Evolutionary conservation across 2,888 invertebrate genomes (phyloP), one percentile per base, ranked within the genome.

Genomic region (Melolontha melolontha): DNA sequence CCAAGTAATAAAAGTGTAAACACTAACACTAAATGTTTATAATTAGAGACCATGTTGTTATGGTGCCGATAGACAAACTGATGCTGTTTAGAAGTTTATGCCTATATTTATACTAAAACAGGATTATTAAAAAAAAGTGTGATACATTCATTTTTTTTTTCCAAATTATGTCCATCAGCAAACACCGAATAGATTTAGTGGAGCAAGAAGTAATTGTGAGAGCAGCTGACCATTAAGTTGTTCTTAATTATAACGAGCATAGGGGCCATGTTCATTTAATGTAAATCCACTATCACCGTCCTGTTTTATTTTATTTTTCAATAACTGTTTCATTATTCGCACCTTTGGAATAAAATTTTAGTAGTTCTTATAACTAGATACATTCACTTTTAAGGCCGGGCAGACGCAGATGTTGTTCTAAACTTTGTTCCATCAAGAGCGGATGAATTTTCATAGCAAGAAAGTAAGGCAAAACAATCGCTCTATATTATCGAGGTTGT

Each of bases 121-220:
- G 63, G 64, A 67, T 70, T 65, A 67, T 68, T 51, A 69, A 64
- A 67, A 66, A 72, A 68, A 70, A 70, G 50, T 54, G 67, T 57
- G 63, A 69, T 69, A 52, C 64, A 55, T 67, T 62, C 64, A 51
- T 70, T 70, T 75, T 73, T 75, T 73, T 22, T 75, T 73, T 70
- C 72, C 72, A 73, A 76, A 76, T 73, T 72, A 68, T 73, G 73
- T 71, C 72, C 74, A 72, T 62, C 67, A 72, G 68, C 69, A 59
- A 72, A 75, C 71, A 70, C 73, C 73, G 71, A 74, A 74, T 74
- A 77, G 75, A 80, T 77, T 82, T 81, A 83, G 82, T 83, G 83
- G 83, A 83, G 83, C 83, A 82, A 79, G 82, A 82, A 81, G 80
- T 78, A 78, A 82, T 79, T 79, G 81, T 79, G 75, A 65, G 68